Conservation (phyloP, 2,888 invertebrate species). For the Aelia acuminata region DNA sequence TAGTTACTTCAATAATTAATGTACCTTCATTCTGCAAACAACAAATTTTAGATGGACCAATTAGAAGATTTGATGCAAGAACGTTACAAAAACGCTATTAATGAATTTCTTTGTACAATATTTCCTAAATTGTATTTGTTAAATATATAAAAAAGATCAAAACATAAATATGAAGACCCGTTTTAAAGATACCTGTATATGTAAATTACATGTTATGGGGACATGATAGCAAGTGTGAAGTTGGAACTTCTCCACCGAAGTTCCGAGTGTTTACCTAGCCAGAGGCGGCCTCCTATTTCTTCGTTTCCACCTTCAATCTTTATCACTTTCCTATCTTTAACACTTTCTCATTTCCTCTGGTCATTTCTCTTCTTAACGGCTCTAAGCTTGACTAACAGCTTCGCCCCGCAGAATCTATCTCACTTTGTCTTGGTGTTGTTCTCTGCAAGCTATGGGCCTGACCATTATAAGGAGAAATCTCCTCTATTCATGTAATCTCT, state of each 20-base stretch:
- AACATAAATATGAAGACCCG: too few species aligned
- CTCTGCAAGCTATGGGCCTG: background rate
- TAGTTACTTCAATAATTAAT: too few species aligned
- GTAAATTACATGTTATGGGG: background rate
- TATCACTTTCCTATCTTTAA: constrained; percentile 42
- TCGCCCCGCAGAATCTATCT: constrained; percentile 31
- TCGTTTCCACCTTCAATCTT: constrained; percentile 31
- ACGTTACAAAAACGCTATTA: too few species aligned
- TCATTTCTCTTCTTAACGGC: constrained; percentile 50
- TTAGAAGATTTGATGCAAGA: too few species aligned
- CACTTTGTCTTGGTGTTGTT: constrained; percentile 45
- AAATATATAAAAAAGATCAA: too few species aligned
- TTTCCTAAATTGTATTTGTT: too few species aligned
- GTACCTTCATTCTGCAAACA: too few species aligned
- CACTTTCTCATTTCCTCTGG: constrained; percentile 46
- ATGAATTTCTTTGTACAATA: too few species aligned
- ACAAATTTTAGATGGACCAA: too few species aligned
- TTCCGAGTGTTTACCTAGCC: background rate
- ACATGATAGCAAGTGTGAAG: background rate
- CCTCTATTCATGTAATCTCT: constrained; percentile 5
- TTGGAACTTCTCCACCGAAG: background rate
- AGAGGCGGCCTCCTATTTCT: background rate
- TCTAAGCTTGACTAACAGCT: constrained; percentile 34
- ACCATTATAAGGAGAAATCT: background rate
- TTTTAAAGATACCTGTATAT: too few species aligned